Evolutionary conservation across 2,888 invertebrate species (phyloP), one percentile per base, ranked within the genome.

Genomic region (Limnephilus marmoratus): DNA sequence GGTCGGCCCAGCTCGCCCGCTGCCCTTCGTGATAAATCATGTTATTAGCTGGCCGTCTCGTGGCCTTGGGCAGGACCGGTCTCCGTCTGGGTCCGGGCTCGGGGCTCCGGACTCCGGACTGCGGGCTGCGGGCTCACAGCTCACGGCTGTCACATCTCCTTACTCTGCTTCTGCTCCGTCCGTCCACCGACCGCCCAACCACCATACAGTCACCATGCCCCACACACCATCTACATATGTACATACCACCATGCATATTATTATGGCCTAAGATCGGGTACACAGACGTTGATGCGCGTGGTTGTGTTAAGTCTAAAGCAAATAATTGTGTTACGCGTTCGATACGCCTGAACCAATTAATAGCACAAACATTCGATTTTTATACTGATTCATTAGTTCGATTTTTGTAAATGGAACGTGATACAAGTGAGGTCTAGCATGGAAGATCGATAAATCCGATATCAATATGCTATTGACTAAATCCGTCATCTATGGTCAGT

Each of bases 11-110:
- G 88, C 31, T 88, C 53, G 34, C 88, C 88, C 53, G 88, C 31
- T 88, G 88, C 88, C 88, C 88, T 88, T 88, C 90, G 90, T 90
- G 53, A 90, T 90, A 90, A 83, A 90, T 90, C 90, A 83, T 83
- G 90, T 68, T 88, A 88, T 88, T 86, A 83, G 90, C 34, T 31
- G 85, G 80, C 80, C 85, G 90, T 91, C 90, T 91, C 34, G 90
- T 45, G 90, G 85, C 90, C 90, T 91, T 91, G 90, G 83, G 90
- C 68, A 80, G 90, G 85, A 91, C 90, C 90, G 90, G 90, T 82
- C 89, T 68, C n/a, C 37, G 88, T 68, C 53, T 68, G 34, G 11
- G 31, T 29, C 53, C n/a, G 31, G 31, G 53, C 49, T 49, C 13
- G 13, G 49, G 49, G 49, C 49, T 49, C 15, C 13, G 15, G 49